Evolutionary conservation across 2,888 invertebrate species (phyloP), one percentile per base, ranked within the genome.

Genomic region (Folsomia candida): DNA sequence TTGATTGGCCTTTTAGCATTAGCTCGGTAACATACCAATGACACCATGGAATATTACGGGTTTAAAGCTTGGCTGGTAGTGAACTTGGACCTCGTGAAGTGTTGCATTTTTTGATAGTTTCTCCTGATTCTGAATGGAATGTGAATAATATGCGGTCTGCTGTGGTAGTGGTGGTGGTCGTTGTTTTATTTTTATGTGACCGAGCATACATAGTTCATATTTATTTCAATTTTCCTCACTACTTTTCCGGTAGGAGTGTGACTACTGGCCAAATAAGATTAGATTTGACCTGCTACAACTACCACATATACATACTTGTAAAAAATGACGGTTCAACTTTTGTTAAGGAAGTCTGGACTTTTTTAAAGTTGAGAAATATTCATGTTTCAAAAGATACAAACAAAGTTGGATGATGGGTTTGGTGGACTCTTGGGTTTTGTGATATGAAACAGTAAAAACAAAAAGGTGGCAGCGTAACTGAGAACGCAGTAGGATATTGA

Each of bases 401-500:
- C 6, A 14, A 54, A 54, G 18, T 54, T 54, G 18, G 22, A 54
- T 6, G 4, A 6, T 22, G 22, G n/a, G n/a, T n/a, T n/a, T n/a
- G n/a, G n/a, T n/a, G n/a, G n/a, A 14, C 22, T 54, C 54, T 54
- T 6, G 54, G 54, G 18, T 18, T n/a, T 6, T 18, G 54, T 54
- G 54, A 54, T 54, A 54, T 54, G 54, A 20, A 20, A 20, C 20
- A 54, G 54, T 54, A 54, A 54, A 54, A 54, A 54, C 54, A 54
- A 54, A 54, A 54, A 54, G 54, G 54, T 54, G 54, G 54, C 54
- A 14, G 20, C 20, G 54, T n/a, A 54, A 54, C 54, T 6, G 54
- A 54, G 54, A 54, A 54, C 59, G 14, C 59, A 59, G 59, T 25
- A 59, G 59, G 59, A 59, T 59, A 59, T 59, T 59, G 59, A 59